Conservation (phyloP, 2,888 invertebrate species). For the Maniola hyperantus region DNA sequence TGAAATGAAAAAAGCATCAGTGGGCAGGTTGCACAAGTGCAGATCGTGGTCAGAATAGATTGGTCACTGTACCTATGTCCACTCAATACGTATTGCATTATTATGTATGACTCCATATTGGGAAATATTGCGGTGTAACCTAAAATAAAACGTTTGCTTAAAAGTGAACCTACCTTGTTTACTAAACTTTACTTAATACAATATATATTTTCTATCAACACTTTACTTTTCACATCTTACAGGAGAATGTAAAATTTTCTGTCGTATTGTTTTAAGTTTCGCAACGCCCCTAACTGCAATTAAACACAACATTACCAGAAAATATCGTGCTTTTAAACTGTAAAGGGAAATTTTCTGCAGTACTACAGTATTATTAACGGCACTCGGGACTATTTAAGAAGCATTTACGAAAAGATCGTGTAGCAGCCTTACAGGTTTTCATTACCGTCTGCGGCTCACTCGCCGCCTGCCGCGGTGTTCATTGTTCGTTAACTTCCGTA, state of each 20-base stretch:
- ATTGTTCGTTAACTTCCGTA: slow-evolving; percentile 6
- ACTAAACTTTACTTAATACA: no score
- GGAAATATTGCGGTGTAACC: background rate
- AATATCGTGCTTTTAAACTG: slow-evolving; percentile 32
- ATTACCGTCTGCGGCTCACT: slow-evolving; percentile 1
- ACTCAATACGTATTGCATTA: slow-evolving; percentile 23
- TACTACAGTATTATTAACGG: slow-evolving; percentile 51
- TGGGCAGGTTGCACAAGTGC: slow-evolving; percentile 42
- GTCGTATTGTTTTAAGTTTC: slow-evolving; percentile 8
- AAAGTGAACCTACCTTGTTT: background rate
- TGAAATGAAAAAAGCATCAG: slow-evolving; percentile 45
- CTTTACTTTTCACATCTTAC: background rate
- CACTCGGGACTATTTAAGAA: slow-evolving; percentile 57
- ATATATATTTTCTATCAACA: no score
- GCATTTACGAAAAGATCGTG: slow-evolving; percentile 59
- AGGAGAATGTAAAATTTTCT: slow-evolving; percentile 4
- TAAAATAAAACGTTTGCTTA: background rate
- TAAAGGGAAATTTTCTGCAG: slow-evolving; percentile 35
- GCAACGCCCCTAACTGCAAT: slow-evolving; percentile 10
- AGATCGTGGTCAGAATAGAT: slow-evolving; percentile 35
- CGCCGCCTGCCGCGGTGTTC: background rate
- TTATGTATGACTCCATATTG: slow-evolving; percentile 25
- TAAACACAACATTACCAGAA: slow-evolving; percentile 25
- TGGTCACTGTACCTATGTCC: slow-evolving; percentile 27
- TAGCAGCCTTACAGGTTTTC: slow-evolving; percentile 40